Evolutionary conservation across 37 sponge, comb jelly and placozoan species (phyloP), one percentile per base, ranked within the genome.

Genomic region (Hormiphora californensis): DNA sequence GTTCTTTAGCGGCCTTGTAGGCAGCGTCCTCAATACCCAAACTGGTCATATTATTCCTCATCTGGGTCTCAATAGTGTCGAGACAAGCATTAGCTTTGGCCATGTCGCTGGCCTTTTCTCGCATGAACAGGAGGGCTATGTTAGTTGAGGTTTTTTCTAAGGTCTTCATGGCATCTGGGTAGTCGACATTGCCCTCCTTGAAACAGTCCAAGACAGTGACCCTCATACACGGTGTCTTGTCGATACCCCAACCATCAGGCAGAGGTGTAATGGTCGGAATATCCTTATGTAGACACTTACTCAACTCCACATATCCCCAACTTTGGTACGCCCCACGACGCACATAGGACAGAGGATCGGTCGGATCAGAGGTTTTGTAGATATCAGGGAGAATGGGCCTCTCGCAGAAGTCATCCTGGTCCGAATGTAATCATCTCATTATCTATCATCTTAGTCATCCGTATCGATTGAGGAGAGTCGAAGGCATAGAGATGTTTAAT

Each of bases 241-340:
- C 41, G 23, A 73, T 73, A 4, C 81, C 81, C 81, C 81, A 73
- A 17, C 81, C 81, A 73, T 73, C 81, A n/a, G 81, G 81, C 9
- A 73, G 38, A 22, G 81, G 21, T 40, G 35, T 22, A 41, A 57
- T 28, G n/a, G 17, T 33, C 41, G 43, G 41, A 12, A 9, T 22
- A 4, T n/a, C 81, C 27, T 40, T n/a, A 36, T 65, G 31, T 32
- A 67, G 27, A 73, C 81, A 73, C 22, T 73, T 73, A n/a, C 21
- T 15, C 35, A 73, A n/a, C 23, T 73, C 81, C 8, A 73, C 67
- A 41, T 73, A 73, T 3, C 81, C 81, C 40, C 35, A 73, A 33
- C 81, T 73, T 41, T 73, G 81, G 25, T 73, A 73, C 5, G 81
- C 81, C 21, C 81, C 81, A 43, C 25, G 40, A 41, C 81, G 81